Evolutionary conservation across 1,140 invertebrate genomes (phyloP), one percentile per base, ranked within the genome.

Genomic region (Lasioglossum albipes): DNA sequence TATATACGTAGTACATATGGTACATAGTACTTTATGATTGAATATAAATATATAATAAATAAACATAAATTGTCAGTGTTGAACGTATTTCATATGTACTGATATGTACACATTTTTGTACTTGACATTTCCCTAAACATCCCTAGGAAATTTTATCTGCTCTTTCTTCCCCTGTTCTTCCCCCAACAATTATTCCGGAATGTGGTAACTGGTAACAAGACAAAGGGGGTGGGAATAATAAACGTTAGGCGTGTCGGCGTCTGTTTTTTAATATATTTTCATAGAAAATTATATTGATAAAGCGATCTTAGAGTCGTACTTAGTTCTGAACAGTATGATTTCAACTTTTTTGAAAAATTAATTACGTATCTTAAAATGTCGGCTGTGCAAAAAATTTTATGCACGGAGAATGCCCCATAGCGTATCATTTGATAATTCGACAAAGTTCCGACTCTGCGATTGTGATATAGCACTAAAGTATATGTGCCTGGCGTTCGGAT

Each of bases 231-330:
- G 86, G 86, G 84, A 89, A 88, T 89, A 86, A 89, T 90, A 90
- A 90, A 90, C 81, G 86, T 77, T 85, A 91, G 89, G 89, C 81
- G 89, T 90, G 89, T 90, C 89, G 89, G 89, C 89, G 88, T 91
- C 88, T 75, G 69, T 90, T 88, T 89, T 89, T 85, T 76, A 83
- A 65, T 49, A 20, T 20, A 61, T 49, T 54, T 54, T 70, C 49
- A 79, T 36, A 54, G 45, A 67, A 62, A 45, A 27, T 10, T 61
- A 12, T 1, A 49, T 41, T 62, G n/a, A 68, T 65, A 16, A 31
- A 72, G 16, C 27, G 62, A 12, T 72, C n/a, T 49, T 49, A 12
- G 18, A 45, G 36, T 10, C 22, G 59, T 80, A 54, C 41, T 70
- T 42, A 41, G 54, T 62, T 36, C 52, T 69, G 31, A 7, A 69